These are phyloP conservation scores for Drosophila ficusphila DNA, from an alignment of 1,140 invertebrate genomes.

Conservation along the genomic window DNA sequence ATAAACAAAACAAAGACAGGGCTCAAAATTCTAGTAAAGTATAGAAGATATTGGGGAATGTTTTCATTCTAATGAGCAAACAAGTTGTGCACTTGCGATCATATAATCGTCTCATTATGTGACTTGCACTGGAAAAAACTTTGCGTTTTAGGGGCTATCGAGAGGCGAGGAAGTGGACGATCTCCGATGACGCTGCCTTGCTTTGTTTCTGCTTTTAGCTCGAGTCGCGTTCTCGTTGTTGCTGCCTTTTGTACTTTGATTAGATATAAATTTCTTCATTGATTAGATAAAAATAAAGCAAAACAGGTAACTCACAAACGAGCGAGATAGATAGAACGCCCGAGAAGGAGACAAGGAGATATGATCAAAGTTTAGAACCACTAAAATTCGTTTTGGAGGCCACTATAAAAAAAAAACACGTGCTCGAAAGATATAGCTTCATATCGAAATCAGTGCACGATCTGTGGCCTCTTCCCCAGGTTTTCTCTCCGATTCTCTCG, in stretches of 20 bases:
- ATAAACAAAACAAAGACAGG: background rate
- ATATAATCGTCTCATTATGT: conserved; percentile 50
- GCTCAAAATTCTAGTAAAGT: background rate
- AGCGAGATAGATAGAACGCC: background rate
- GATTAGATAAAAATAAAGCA: conserved; percentile 75
- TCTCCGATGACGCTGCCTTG: conserved; percentile 30
- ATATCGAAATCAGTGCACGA: conserved; percentile 62
- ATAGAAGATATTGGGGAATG: background rate
- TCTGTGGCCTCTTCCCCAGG: conserved; percentile 11
- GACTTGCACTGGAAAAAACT: conserved; percentile 37
- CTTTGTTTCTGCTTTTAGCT: conserved; percentile 47
- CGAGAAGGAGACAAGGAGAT: background rate
- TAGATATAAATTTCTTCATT: conserved; percentile 81
- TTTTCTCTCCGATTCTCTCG: background rate
- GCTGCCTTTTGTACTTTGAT: conserved; percentile 62
- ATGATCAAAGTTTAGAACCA: conserved; percentile 35
- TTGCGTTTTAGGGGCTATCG: background rate
- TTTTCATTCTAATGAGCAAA: conserved; percentile 5
- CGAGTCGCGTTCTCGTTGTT: conserved; percentile 15
- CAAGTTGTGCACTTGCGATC: conserved; percentile 34
- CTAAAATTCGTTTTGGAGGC: conserved; percentile 31
- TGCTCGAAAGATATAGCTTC: conserved; percentile 44
- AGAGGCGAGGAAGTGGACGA: background rate
- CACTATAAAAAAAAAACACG: conserved; percentile 35
- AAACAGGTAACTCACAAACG: conserved; percentile 30